Evolutionary conservation across 2,113 vertebrate genomes (phyloP), one percentile per base, ranked within the genome.

Genomic region (Haplotaxodon microlepis): DNA sequence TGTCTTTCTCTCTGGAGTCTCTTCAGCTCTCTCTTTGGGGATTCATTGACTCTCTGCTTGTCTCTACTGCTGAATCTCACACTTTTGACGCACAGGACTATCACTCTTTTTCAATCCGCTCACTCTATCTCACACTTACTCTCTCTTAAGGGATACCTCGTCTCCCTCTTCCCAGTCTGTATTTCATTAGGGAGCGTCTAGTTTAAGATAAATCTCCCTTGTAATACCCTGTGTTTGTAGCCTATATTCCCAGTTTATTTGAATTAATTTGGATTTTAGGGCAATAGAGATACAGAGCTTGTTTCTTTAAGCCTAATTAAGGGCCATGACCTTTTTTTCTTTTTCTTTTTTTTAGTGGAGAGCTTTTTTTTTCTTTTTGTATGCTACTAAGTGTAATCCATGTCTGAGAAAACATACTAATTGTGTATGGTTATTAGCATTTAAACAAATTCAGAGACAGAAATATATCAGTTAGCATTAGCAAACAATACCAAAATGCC

Each of bases 81-180:
- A 92, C 89, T 84, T 94, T 85, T 71, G 47, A 93, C 90, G 81
- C 90, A 71, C 66, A 84, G 85, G 93, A 91, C 90, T 86, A 92
- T 88, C 93, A 87, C 92, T 90, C 82, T 83, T 83, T 92, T 86
- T 92, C 88, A 88, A 84, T 90, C 87, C 81, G 50, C 87, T 90
- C 90, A 45, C 92, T 86, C 79, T 76, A 40, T 40, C 76, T 89
- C 63, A 63, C 87, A 66, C 92, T 80, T 51, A 16, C 19, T 13
- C 36, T 80, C 87, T 89, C 90, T 79, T 79, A 4, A 31, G 90
- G 90, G 91, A 89, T 14, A 80, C 29, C 45, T 29, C 17, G 6
- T 51, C 50, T 82, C 61, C n/a, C 40, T 54, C 31, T 8, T 61
- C 53, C 2, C 21, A 13, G 9, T 73, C 34, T 54, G 9, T 73